These are phyloP conservation scores for Pteropus rufus DNA, from an alignment of 2,797 vertebrate species.

Conservation along the genomic window DNA sequence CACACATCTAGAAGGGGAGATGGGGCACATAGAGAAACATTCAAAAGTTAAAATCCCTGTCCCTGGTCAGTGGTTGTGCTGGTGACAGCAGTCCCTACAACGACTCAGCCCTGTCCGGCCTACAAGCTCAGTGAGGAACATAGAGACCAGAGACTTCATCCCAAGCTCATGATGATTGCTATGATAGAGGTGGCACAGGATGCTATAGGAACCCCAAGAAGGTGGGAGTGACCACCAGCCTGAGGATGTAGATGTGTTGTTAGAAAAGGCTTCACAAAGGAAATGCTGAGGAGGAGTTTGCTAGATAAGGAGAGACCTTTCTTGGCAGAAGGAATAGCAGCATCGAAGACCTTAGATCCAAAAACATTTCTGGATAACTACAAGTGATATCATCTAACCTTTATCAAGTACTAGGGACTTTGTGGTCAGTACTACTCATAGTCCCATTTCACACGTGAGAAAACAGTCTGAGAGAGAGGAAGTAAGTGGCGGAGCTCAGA, in stretches of 20 bases:
- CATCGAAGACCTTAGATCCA: not conserved
- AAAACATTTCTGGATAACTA: not conserved
- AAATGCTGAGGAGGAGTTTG: not conserved
- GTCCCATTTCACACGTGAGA: not conserved
- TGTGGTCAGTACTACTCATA: not conserved
- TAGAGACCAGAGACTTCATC: not conserved
- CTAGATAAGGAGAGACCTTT: not conserved
- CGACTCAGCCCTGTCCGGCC: not conserved
- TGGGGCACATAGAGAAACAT: not conserved
- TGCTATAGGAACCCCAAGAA: not conserved
- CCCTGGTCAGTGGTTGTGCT: not conserved
- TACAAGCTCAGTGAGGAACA: not conserved
- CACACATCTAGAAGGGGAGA: not conserved
- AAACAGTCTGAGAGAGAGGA: not conserved
- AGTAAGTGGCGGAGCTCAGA: not conserved
- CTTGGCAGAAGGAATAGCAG: not conserved
- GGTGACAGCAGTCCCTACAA: not conserved
- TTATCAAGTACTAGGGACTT: not conserved
- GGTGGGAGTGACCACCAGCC: not conserved
- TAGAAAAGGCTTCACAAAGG: not conserved
- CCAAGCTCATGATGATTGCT: not conserved
- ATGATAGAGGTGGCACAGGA: not conserved
- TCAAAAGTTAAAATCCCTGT: not conserved
- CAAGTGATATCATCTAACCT: not conserved
- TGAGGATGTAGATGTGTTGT: not conserved